phyloP scores from a whole-genome alignment of 2,113 vertebrate species.

The Neodon shergylaensis region DNA sequence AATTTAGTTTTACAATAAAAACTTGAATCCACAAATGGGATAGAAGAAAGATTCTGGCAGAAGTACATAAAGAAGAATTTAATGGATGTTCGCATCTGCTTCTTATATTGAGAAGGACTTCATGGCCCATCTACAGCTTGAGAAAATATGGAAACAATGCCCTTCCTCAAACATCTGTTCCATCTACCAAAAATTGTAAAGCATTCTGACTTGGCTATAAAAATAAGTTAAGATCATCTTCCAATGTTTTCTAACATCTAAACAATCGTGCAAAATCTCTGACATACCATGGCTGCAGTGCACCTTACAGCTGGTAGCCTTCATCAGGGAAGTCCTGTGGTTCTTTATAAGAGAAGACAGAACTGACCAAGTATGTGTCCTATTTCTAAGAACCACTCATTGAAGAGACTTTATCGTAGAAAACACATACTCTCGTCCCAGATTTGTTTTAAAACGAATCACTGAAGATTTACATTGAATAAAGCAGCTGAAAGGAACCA shows the following conservation, averaged over 20 bases:
- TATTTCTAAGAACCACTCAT: background rate
- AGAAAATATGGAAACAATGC: background rate
- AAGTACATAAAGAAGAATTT: background rate
- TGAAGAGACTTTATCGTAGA: background rate
- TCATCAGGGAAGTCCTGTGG: accelerated
- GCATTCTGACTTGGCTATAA: background rate
- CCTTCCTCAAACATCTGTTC: background rate
- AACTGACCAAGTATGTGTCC: background rate
- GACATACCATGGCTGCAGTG: background rate
- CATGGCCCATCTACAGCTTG: background rate
- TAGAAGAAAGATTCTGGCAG: background rate
- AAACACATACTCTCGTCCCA: background rate
- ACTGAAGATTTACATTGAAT: background rate
- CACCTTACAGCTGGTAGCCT: accelerated
- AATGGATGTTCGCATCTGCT: accelerated
- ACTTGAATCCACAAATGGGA: background rate
- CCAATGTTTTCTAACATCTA: background rate
- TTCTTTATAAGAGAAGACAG: background rate
- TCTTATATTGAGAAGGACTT: background rate
- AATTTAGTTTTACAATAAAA: background rate
- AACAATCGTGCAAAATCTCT: background rate
- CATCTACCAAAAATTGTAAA: background rate
- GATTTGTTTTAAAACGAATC: background rate
- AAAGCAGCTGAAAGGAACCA: background rate
- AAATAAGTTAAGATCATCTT: background rate